Percentiles rank a stretch among this genome's conserved stretches.
Evolutionary conservation across 2,113 vertebrate species (phyloP).

Genomic region (Cygnus atratus): DNA sequence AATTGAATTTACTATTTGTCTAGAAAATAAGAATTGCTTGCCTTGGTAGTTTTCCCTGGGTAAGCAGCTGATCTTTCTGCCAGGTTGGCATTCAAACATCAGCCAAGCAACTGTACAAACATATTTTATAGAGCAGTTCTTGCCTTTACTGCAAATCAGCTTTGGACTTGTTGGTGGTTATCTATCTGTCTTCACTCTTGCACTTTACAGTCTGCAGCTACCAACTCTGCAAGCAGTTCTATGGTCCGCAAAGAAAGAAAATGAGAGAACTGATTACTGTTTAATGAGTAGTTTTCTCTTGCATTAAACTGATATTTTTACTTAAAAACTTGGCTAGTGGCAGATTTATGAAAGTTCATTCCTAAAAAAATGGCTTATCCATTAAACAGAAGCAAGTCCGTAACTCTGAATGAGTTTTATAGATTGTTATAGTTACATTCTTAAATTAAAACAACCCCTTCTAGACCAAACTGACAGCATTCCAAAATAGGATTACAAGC

Average conservation of each 20-base stretch:
- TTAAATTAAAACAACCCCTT: neutral
- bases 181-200: neutral
- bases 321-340: neutral
- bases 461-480: neutral
- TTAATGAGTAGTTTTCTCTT: neutral
- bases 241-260: neutral
- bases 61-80: slow-evolving; percentile 33
- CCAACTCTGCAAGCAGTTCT: neutral
- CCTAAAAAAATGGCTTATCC: neutral
- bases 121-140: neutral
- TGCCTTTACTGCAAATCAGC: neutral
- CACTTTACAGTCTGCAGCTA: neutral
- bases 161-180: neutral
- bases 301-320: neutral
- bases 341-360: neutral
- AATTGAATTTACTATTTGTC: slow-evolving; percentile 45
- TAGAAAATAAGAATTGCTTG: slow-evolving; percentile 29
- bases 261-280: neutral
- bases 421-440: neutral
- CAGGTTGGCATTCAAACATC: neutral
- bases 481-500: neutral
- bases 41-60: neutral
- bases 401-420: neutral
- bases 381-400: neutral
- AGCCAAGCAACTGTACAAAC: neutral